Evolutionary conservation across 2,888 invertebrate genomes (phyloP).

Genomic region (Cheilosia vernalis): DNA sequence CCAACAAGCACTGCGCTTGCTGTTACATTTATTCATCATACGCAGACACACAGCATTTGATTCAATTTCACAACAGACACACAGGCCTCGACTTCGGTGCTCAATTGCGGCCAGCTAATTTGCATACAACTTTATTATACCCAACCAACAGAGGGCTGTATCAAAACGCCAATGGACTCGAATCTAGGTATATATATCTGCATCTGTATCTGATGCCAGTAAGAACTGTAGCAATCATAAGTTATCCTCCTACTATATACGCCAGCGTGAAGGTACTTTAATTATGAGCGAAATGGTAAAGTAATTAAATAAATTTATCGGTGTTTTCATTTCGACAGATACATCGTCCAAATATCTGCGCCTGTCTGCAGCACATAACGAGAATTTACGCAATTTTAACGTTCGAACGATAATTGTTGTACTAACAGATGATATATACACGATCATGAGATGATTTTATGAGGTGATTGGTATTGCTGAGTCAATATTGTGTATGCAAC

Average conservation of each 20-base stretch:
- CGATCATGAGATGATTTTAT: slow-evolving; percentile 48
- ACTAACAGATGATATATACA: slow-evolving; percentile 44
- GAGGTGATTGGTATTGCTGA: slow-evolving; percentile 24
- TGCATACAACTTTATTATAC: slow-evolving; percentile 44
- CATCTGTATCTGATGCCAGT: slow-evolving; percentile 1
- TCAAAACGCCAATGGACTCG: neutral
- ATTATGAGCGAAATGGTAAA: slow-evolving; percentile 57
- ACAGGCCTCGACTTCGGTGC: slow-evolving; percentile 7
- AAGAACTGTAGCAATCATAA: neutral
- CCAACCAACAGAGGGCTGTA: slow-evolving; percentile 7
- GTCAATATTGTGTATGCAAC: slow-evolving; percentile 10
- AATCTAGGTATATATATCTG: neutral
- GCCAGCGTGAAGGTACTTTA: slow-evolving; percentile 6
- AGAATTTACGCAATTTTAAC: slow-evolving; percentile 59
- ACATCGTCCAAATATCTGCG: neutral
- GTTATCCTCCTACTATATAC: neutral
- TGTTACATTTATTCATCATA: slow-evolving; percentile 13
- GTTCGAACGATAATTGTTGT: slow-evolving; percentile 47
- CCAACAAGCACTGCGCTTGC: neutral
- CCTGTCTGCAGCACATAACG: slow-evolving; percentile 28
- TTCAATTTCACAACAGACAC: slow-evolving; percentile 33
- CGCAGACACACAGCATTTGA: slow-evolving; percentile 39
- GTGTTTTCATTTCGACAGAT: slow-evolving; percentile 8
- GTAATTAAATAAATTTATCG: slow-evolving; percentile 51
- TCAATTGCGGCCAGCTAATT: slow-evolving; percentile 48